Base-by-base conservation (phyloP, 2,797 vertebrate genomes). In the Buphagus erythrorhynchus region DNA sequence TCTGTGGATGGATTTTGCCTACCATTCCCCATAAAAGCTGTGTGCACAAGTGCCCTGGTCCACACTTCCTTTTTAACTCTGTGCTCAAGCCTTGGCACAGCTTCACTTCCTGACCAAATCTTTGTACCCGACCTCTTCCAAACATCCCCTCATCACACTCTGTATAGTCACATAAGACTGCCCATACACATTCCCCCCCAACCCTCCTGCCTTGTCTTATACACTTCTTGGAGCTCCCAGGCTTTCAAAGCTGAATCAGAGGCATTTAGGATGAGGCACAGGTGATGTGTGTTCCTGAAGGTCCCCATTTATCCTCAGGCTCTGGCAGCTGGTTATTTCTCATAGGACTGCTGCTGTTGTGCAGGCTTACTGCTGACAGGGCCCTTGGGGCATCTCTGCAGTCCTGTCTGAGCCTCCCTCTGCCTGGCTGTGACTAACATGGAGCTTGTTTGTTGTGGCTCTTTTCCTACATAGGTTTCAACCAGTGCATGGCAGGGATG, bases 281-380 rank as follows among this genome's bases (percentile, higher is more conserved):
- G 92, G 88, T 95, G 80, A 89, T 92, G 57, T 84, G 66, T 91
- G 45, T 52, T 95, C 83, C 82, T 31, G 0, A 55, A 78, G 58
- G 69, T 84, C 43, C 45, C 65, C 48, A 14, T 74, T 54, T 92
- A 79, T 87, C 78, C 88, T 93, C 63, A 79, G 74, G 83, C 83
- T 82, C 57, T 96, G 74, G 77, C 77, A 93, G 90, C 67, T 95
- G 90, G 42, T 95, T 92, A 67, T 95, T 97, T 96, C 88, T 94
- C 71, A 73, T 24, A 59, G 86, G 83, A 49, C 48, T 82, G 55
- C 43, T 96, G 59, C 62, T 79, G 35, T 76, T 90, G 59, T 66
- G 81, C 17, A 89, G 74, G 19, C 61, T 88, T 80, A 61, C n/a
- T 62, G 63, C n/a, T 88, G 90, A 77, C 58, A 83, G 85, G 72